Conservation (phyloP, 2,888 invertebrate genomes). For the Dasypolia templi region DNA sequence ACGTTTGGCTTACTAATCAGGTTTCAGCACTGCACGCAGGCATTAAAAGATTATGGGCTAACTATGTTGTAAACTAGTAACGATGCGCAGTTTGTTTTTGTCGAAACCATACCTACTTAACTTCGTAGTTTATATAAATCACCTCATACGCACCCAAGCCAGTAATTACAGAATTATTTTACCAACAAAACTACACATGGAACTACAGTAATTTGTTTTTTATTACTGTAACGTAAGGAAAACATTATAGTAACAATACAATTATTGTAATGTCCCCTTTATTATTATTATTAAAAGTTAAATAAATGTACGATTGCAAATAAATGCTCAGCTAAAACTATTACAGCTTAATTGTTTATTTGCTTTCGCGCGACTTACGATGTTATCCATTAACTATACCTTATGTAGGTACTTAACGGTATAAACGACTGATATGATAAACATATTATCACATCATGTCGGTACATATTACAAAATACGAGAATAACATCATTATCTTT, state of each 20-base stretch:
- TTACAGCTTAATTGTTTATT: slow-evolving; percentile 31
- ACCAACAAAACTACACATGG: not conserved
- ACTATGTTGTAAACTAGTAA: not conserved
- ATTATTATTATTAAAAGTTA: not conserved
- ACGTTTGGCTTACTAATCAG: not conserved
- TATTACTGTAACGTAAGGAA: not conserved
- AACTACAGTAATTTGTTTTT: not conserved
- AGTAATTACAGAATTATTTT: not conserved
- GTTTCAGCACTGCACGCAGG: not conserved
- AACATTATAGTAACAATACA: slow-evolving; percentile 4
- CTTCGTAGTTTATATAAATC: not conserved
- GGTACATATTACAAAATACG: slow-evolving; percentile 34
- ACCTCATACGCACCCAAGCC: not conserved
- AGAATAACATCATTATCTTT: slow-evolving; percentile 32
- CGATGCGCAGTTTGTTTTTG: not conserved
- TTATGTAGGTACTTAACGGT: slow-evolving; percentile 9
- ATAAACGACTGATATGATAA: slow-evolving; percentile 44
- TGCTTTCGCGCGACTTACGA: slow-evolving; percentile 14
- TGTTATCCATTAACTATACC: slow-evolving; percentile 32
- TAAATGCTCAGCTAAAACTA: not conserved
- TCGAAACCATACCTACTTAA: not conserved
- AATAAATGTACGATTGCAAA: not conserved
- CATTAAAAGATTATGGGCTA: not conserved
- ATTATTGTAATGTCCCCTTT: slow-evolving; percentile 6
- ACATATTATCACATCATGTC: slow-evolving; percentile 17